Conservation (phyloP, 2,888 invertebrate species). For the Drosophila setosimentum region DNA sequence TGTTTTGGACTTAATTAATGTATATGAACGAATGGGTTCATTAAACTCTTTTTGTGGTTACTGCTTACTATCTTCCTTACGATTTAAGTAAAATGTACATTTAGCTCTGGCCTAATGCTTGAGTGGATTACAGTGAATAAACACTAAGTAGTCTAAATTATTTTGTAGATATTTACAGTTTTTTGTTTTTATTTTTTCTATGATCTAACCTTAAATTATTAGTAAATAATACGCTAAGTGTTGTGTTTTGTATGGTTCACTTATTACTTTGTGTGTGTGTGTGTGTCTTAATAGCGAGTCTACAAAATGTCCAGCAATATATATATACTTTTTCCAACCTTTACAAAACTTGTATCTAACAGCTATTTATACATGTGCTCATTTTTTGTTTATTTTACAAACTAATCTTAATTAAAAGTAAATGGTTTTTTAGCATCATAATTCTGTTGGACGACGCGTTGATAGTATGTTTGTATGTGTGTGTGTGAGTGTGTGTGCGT, state of each 20-base stretch:
- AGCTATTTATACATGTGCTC: constrained; percentile 69
- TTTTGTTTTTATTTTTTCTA: constrained; percentile 22
- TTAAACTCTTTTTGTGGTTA: constrained; percentile 16
- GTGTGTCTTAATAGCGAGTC: constrained; percentile 59
- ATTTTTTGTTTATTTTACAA: constrained; percentile 50
- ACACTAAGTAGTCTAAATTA: constrained; percentile 51
- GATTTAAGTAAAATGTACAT: constrained; percentile 28
- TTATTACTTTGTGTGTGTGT: constrained; percentile 29
- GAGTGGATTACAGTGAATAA: constrained; percentile 52
- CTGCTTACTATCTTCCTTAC: constrained; percentile 30
- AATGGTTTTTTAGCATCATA: constrained; percentile 61
- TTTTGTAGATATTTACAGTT: constrained; percentile 61
- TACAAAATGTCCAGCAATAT: constrained; percentile 73
- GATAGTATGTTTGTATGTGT: constrained; percentile 30
- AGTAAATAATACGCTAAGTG: constrained; percentile 48
- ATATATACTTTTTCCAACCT: constrained; percentile 39
- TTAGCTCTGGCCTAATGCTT: constrained; percentile 55
- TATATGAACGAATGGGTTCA: constrained; percentile 14
- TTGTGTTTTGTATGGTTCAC: constrained; percentile 26
- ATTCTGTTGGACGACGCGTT: constrained; percentile 69
- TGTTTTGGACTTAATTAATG: constrained; percentile 22
- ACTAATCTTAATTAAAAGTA: constrained; percentile 54
- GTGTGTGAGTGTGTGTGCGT: constrained; percentile 3
- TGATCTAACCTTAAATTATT: constrained; percentile 49
- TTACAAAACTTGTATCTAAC: constrained; percentile 57